Evolutionary conservation across 2,888 invertebrate genomes (phyloP).

Genomic region (Maniola hyperantus): DNA sequence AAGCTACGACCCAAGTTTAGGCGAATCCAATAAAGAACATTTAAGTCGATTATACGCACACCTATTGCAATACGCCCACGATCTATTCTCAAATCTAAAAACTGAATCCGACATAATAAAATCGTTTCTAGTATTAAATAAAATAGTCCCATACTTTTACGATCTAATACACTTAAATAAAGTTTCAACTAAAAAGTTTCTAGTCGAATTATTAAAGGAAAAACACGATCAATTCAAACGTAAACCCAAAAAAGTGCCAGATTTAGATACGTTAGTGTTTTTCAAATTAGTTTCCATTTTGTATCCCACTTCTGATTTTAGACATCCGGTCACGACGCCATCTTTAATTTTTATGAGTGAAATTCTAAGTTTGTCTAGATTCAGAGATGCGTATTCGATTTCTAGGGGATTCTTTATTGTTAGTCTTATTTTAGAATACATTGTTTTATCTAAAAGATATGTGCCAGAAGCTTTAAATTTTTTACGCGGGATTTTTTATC

Average conservation of each 20-base stretch:
- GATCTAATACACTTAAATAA: slow-evolving; percentile 89
- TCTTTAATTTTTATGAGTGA: slow-evolving; percentile 91
- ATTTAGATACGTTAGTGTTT: slow-evolving; percentile 88
- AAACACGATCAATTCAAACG: slow-evolving; percentile 86
- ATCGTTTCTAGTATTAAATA: slow-evolving; percentile 84
- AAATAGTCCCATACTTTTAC: slow-evolving; percentile 82
- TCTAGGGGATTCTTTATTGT: slow-evolving; percentile 90
- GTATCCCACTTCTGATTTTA: slow-evolving; percentile 95
- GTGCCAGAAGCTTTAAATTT: slow-evolving; percentile 92
- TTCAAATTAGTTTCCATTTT: slow-evolving; percentile 91
- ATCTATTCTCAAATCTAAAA: slow-evolving; percentile 76
- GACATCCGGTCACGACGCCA: slow-evolving; percentile 95
- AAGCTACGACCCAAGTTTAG: slow-evolving; percentile 92
- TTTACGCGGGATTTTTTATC: slow-evolving; percentile 88
- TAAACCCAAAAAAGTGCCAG: slow-evolving; percentile 83
- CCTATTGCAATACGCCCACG: slow-evolving; percentile 89
- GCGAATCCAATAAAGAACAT: slow-evolving; percentile 89
- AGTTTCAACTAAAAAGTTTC: slow-evolving; percentile 84
- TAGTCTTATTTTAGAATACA: slow-evolving; percentile 90
- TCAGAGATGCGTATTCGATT: slow-evolving; percentile 86
- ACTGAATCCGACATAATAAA: slow-evolving; percentile 68
- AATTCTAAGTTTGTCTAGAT: slow-evolving; percentile 85
- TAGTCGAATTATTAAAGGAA: slow-evolving; percentile 87
- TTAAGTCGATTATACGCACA: slow-evolving; percentile 88
- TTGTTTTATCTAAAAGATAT: slow-evolving; percentile 89